Percentiles rank a stretch among this genome's conserved stretches.
Conservation (phyloP, 2,888 invertebrate species). For the Xestia rhomboidea region DNA sequence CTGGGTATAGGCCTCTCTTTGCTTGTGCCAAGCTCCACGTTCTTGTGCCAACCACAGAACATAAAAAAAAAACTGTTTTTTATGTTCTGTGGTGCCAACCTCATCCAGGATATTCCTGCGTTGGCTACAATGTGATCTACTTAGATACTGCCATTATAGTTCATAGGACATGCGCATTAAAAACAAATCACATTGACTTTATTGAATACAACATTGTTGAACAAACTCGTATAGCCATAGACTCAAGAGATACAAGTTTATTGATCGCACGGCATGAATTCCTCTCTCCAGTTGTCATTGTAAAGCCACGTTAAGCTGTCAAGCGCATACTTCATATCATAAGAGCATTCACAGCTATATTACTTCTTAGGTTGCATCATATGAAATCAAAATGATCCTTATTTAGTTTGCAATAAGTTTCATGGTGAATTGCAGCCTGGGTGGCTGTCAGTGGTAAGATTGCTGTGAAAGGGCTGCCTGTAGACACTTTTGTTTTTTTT, state of each 20-base stretch:
- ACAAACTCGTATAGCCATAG: slow-evolving; percentile 1
- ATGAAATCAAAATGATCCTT: neutral
- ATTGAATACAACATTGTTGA: slow-evolving; percentile 15
- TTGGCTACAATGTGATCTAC: too few relatives aligned
- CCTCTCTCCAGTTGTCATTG: slow-evolving; percentile 51
- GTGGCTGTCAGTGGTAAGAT: neutral
- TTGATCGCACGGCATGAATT: slow-evolving; percentile 40
- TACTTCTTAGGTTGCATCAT: neutral
- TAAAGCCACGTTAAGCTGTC: slow-evolving; percentile 39
- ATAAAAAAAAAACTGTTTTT: too few relatives aligned
- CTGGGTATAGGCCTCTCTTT: too few relatives aligned
- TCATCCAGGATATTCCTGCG: too few relatives aligned
- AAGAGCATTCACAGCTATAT: neutral
- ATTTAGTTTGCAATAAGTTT: neutral
- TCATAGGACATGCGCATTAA: neutral
- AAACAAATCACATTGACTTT: slow-evolving; percentile 9
- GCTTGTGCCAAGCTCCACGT: too few relatives aligned
- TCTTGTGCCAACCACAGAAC: too few relatives aligned
- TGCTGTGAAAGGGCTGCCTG: neutral
- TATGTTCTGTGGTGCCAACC: too few relatives aligned
- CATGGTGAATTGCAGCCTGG: neutral
- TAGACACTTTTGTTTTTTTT: slow-evolving; percentile 4
- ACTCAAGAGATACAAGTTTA: slow-evolving; percentile 18
- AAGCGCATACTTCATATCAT: slow-evolving; percentile 43
- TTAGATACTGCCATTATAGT: too few relatives aligned